phyloP scores from a whole-genome alignment of 2,797 vertebrate species.

The Pseudochromis fuscus region DNA sequence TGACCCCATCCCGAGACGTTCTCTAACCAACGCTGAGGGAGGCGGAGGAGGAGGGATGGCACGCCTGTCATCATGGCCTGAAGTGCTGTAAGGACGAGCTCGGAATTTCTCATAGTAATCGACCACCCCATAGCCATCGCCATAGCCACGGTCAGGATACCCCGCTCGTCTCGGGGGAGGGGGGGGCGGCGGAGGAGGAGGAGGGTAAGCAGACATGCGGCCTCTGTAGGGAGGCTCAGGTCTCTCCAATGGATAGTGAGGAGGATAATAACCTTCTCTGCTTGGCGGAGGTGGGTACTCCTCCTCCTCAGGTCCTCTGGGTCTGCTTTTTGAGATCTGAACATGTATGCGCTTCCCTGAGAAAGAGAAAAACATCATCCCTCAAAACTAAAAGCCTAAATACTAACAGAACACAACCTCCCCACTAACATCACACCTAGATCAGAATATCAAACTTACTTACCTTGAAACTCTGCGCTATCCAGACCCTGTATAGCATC shows the following conservation, averaged over 20 bases:
- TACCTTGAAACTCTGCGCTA: constrained; percentile 86
- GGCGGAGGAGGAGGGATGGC: constrained; percentile 84
- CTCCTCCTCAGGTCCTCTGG: constrained; percentile 89
- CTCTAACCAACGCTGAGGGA: constrained; percentile 86
- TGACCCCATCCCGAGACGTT: constrained; percentile 83
- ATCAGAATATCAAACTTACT: background rate
- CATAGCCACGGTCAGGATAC: constrained; percentile 76
- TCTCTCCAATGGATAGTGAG: constrained; percentile 74
- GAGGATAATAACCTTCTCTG: constrained; percentile 80
- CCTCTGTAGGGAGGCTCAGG: constrained; percentile 78
- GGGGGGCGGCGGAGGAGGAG: constrained; percentile 76
- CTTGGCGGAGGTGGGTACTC: constrained; percentile 79
- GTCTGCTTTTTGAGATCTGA: constrained; percentile 94
- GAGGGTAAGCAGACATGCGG: constrained; percentile 77
- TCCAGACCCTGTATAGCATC: constrained; percentile 86
- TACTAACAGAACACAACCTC: no score
- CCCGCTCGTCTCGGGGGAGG: constrained; percentile 75
- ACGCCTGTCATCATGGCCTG: constrained; percentile 77
- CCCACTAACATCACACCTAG: no score
- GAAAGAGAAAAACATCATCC: constrained; percentile 43
- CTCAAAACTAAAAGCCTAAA: constrained; percentile 26
- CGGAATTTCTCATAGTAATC: constrained; percentile 88
- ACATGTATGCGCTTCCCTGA: constrained; percentile 95
- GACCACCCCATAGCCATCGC: constrained; percentile 75
- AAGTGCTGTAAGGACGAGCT: constrained; percentile 73